Percentiles rank a stretch among this genome's conserved stretches.
Evolutionary conservation across 2,797 vertebrate genomes (phyloP).

Genomic region (Acanthurus leucopareius): DNA sequence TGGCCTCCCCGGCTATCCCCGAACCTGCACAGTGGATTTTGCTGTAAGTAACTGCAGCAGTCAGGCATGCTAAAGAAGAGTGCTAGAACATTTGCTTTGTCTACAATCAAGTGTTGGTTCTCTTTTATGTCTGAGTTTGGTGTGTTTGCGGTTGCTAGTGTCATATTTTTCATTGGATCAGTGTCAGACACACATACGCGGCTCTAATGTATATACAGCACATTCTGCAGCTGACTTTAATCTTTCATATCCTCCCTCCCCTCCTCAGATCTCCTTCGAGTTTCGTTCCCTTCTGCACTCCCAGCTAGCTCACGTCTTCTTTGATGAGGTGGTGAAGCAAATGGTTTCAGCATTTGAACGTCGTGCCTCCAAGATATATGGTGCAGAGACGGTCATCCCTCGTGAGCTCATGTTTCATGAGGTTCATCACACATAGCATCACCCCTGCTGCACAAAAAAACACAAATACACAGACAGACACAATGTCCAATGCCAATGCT

Average conservation of each 20-base stretch:
- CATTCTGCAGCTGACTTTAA: conserved; percentile 1
- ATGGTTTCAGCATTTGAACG: conserved; percentile 96
- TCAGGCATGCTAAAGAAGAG: neutral
- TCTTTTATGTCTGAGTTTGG: neutral
- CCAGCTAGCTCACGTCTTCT: conserved; percentile 93
- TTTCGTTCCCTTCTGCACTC: conserved; percentile 96
- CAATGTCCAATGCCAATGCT: conserved; percentile 3
- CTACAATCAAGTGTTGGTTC: neutral
- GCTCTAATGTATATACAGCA: neutral
- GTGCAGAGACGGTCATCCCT: conserved; percentile 93
- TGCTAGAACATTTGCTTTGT: neutral
- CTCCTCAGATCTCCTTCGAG: conserved; percentile 93
- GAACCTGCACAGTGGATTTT: conserved; percentile 96
- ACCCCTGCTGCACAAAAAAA: neutral
- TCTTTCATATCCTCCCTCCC: neutral
- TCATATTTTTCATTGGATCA: conserved; percentile 17
- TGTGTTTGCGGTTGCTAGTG: neutral
- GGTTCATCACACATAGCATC: conserved; percentile 91
- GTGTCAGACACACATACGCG: neutral
- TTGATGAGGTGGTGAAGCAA: conserved; percentile 97
- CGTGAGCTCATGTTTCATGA: conserved; percentile 96
- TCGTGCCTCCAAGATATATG: conserved; percentile 88
- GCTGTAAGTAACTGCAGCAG: conserved; percentile 86
- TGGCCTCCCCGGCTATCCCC: conserved; percentile 95
- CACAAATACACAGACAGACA: neutral